These are phyloP conservation scores for Centropus bengalensis DNA, from an alignment of 2,113 vertebrate genomes.

Conservation along the genomic window DNA sequence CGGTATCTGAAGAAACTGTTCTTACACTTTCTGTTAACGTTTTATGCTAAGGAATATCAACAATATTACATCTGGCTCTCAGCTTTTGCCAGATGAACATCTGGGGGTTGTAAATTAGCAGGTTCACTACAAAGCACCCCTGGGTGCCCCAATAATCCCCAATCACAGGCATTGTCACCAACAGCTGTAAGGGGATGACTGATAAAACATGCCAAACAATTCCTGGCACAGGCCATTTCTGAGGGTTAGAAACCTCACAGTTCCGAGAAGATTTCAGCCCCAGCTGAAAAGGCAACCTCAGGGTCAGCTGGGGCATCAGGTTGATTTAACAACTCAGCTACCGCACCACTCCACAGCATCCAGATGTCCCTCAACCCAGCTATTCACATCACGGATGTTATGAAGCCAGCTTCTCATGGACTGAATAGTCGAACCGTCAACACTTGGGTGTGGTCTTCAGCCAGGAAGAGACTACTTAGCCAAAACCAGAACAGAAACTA, in stretches of 20 bases:
- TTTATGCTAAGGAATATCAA: not conserved
- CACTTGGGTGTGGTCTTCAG: not conserved
- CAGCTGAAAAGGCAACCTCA: not conserved
- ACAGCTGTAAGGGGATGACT: fast-evolving
- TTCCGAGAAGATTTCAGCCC: not conserved
- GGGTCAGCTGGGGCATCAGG: too few relatives aligned
- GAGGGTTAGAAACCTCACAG: not conserved
- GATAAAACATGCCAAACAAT: not conserved
- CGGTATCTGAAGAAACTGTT: not conserved
- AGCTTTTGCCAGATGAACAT: not conserved
- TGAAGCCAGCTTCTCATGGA: fast-evolving
- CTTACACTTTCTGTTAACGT: not conserved
- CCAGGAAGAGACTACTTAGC: not conserved
- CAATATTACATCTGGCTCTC: not conserved
- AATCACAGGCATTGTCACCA: not conserved
- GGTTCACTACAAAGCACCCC: not conserved
- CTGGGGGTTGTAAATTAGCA: not conserved
- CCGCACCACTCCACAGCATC: fast-evolving
- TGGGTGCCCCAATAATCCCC: not conserved
- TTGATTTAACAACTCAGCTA: fast-evolving
- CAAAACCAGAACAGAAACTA: not conserved
- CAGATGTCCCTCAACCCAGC: not conserved
- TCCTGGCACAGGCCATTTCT: not conserved
- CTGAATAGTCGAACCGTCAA: fast-evolving
- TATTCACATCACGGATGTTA: not conserved